A percentile compares a stretch with the other conserved stretches of the same genome.
These are phyloP conservation scores for Pomatorhinus ruficollis DNA, from an alignment of 2,113 vertebrate species.

Conservation along the genomic window DNA sequence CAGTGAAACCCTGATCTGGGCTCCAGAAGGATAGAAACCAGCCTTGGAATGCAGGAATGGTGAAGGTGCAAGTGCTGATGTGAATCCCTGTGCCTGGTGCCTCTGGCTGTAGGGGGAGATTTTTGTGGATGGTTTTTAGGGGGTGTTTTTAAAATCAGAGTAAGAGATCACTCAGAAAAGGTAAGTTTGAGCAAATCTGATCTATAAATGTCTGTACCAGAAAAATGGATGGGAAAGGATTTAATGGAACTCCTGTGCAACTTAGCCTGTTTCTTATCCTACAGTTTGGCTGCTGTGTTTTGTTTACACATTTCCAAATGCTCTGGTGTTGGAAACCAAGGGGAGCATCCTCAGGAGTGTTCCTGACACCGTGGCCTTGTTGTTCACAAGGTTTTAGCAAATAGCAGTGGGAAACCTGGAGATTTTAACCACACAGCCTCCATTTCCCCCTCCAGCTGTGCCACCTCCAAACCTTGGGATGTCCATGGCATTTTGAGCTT, in stretches of 20 bases:
- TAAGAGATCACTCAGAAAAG: neutral
- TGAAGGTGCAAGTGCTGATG: neutral
- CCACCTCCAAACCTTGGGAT: accelerated
- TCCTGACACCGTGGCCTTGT: accelerated
- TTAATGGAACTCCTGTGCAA: neutral
- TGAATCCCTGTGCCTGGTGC: too few relatives aligned
- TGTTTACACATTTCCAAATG: neutral
- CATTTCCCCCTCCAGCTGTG: neutral
- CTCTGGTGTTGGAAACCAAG: neutral
- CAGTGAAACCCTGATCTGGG: neutral
- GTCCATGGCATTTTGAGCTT: neutral
- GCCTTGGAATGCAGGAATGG: neutral
- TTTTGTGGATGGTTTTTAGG: neutral
- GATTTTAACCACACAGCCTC: neutral
- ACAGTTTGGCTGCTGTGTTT: neutral
- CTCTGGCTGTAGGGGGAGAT: neutral
- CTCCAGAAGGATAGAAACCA: neutral
- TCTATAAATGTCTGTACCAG: neutral
- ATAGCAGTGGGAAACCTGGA: neutral
- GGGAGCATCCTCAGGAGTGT: neutral
- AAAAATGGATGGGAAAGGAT: neutral
- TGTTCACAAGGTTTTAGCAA: neutral
- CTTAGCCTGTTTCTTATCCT: neutral
- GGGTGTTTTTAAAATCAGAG: accelerated
- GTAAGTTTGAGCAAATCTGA: neutral